phyloP scores from a whole-genome alignment of 2,888 invertebrate genomes.

The Graphium colonna region DNA sequence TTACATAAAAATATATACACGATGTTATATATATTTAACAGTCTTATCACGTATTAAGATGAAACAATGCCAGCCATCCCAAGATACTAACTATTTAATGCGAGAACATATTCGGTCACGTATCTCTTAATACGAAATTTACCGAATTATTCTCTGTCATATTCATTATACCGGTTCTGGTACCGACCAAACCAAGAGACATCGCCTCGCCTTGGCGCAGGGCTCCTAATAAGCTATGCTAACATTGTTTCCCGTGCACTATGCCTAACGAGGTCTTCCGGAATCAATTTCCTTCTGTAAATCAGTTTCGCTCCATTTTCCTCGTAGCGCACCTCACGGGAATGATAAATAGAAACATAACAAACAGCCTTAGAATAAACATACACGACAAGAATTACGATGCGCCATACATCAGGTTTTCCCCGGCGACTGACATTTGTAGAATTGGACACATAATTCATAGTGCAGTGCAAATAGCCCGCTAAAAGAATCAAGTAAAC shows the following conservation, averaged over 20 bases:
- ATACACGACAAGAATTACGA: neutral
- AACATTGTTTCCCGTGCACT: slow-evolving; percentile 14
- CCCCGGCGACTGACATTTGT: no score
- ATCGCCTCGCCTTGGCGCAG: slow-evolving; percentile 15
- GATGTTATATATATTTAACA: no score
- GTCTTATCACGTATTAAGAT: no score
- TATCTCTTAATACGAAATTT: no score
- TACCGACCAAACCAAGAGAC: slow-evolving; percentile 14
- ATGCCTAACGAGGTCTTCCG: slow-evolving; percentile 21
- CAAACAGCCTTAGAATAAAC: slow-evolving; percentile 1
- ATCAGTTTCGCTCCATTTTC: slow-evolving; percentile 20
- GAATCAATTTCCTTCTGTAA: slow-evolving; percentile 20
- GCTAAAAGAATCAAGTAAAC: no score
- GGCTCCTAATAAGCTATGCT: slow-evolving; percentile 13
- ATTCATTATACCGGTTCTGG: neutral
- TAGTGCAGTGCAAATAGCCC: no score
- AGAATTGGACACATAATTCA: no score
- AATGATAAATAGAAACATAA: slow-evolving; percentile 14
- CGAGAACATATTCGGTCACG: neutral
- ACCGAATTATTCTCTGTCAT: neutral
- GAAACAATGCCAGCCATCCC: no score
- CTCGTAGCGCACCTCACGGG: slow-evolving; percentile 11
- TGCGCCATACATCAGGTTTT: no score
- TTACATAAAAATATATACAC: no score
- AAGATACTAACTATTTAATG: neutral